Evolutionary conservation across 2,888 invertebrate genomes (phyloP).

Genomic region (Ernsta delagoae): DNA sequence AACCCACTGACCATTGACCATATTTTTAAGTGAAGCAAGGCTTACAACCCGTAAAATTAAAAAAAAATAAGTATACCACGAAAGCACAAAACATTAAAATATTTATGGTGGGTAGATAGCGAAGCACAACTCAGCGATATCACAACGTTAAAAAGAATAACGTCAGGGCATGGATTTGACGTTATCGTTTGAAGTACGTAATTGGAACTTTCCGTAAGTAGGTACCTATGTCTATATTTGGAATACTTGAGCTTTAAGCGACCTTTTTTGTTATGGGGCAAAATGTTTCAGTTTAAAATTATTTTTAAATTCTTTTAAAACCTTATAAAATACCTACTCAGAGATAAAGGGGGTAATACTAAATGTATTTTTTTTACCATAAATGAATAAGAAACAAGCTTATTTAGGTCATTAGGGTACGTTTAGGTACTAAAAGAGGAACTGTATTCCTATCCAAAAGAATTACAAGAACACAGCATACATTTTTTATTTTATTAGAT

Average conservation of each 20-base stretch:
- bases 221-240: constrained; percentile 42
- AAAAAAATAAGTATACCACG: neutral
- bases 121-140: constrained; percentile 27
- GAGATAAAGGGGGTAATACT: too few relatives aligned
- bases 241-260: neutral
- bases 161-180: constrained; percentile 44
- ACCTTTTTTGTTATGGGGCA: neutral
- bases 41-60: neutral
- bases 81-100: constrained; percentile 2
- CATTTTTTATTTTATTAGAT: too few relatives aligned
- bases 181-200: constrained; percentile 45
- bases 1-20: too few relatives aligned
- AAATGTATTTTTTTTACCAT: too few relatives aligned
- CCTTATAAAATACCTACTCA: neutral
- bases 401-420: too few relatives aligned
- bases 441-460: too few relatives aligned
- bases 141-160: constrained; percentile 24
- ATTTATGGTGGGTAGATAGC: constrained; percentile 20
- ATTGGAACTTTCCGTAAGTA: constrained; percentile 46
- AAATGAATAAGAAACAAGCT: too few relatives aligned
- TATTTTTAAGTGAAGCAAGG: too few relatives aligned
- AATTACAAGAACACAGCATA: too few relatives aligned
- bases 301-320: too few relatives aligned
- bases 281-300: neutral
- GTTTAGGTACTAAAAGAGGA: too few relatives aligned